Evolutionary conservation across 2,113 vertebrate genomes (phyloP).

Genomic region (Regulus satrapa): DNA sequence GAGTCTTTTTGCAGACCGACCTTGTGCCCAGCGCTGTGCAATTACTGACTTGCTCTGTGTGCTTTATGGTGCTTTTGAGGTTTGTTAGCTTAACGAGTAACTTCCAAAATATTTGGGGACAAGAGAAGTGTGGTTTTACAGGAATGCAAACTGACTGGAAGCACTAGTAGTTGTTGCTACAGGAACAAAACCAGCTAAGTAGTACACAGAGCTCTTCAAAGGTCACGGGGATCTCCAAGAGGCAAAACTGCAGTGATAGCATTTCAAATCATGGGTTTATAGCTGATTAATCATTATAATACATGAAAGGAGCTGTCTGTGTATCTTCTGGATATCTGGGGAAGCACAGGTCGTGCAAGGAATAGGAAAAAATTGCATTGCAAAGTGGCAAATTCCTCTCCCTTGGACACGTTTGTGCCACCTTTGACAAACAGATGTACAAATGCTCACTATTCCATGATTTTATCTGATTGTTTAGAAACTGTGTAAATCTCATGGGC

Average conservation of each 20-base stretch:
- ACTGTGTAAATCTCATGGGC: background rate
- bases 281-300: conserved; percentile 23
- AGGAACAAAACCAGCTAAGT: conserved; percentile 29
- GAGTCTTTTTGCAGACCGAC: background rate
- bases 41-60: background rate
- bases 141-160: conserved; percentile 50
- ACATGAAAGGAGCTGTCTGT: background rate
- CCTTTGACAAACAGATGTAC: background rate
- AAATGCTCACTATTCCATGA: background rate
- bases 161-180: conserved; percentile 9
- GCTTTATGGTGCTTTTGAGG: conserved; percentile 4
- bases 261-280: background rate
- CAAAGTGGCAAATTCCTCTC: background rate
- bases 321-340: background rate
- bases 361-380: background rate
- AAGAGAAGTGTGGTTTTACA: conserved; percentile 28
- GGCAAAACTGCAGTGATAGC: background rate
- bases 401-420: background rate
- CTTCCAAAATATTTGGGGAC: conserved; percentile 27
- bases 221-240: background rate
- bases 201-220: conserved; percentile 7
- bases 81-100: conserved; percentile 27
- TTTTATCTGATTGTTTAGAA: background rate
- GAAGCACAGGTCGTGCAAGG: background rate
- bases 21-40: background rate